Percentiles rank a stretch among this genome's conserved stretches.
phyloP scores from a whole-genome alignment of 2,113 vertebrate species.

The Colinus virginianus region DNA sequence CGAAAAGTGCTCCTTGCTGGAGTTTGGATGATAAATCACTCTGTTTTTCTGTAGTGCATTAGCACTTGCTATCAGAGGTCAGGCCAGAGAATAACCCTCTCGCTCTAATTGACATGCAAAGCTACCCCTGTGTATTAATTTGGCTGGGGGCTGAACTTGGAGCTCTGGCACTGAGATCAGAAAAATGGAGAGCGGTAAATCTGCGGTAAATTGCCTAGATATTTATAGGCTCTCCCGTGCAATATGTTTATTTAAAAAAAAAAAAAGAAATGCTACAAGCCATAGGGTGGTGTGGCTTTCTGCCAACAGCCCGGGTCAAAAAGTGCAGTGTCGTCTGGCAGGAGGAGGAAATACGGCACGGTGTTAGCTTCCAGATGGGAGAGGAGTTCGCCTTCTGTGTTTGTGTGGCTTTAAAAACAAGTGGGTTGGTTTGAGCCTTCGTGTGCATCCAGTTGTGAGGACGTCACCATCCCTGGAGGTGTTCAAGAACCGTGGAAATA shows the following conservation, averaged over 20 bases:
- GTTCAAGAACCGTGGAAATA: no score
- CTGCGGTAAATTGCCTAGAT: neutral
- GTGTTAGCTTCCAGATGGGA: neutral
- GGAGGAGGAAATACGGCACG: neutral
- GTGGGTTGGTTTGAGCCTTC: neutral
- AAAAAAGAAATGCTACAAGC: no score
- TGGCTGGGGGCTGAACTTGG: slow-evolving; percentile 24
- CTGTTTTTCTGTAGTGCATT: slow-evolving; percentile 27
- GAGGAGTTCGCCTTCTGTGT: fast-evolving
- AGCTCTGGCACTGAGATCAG: neutral
- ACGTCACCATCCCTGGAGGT: no score
- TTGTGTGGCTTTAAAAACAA: neutral
- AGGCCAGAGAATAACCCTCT: slow-evolving; percentile 20
- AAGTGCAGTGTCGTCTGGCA: neutral
- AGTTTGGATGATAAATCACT: slow-evolving; percentile 28
- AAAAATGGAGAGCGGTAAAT: slow-evolving; percentile 11
- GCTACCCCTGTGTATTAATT: neutral
- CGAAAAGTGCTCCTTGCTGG: slow-evolving; percentile 9
- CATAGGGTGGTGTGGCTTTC: neutral
- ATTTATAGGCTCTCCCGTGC: neutral
- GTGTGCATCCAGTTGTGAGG: neutral
- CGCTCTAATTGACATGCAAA: slow-evolving; percentile 44
- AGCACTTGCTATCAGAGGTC: slow-evolving; percentile 55
- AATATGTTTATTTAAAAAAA: neutral
- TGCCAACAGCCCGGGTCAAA: neutral